Conservation (phyloP, 2,888 invertebrate genomes). For the Busseola fusca region DNA sequence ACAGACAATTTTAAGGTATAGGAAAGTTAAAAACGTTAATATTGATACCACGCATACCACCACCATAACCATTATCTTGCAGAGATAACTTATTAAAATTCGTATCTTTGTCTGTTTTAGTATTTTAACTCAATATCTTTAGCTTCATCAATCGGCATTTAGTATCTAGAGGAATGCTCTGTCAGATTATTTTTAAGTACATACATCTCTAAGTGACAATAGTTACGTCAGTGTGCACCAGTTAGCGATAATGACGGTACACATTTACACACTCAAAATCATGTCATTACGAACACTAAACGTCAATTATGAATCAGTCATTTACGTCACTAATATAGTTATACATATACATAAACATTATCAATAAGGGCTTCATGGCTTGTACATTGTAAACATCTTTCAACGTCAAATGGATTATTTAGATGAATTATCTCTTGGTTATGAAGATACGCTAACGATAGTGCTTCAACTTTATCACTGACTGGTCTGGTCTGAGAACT, state of each 20-base stretch:
- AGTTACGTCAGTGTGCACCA: neutral
- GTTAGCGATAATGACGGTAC: neutral
- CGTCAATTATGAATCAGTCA: conserved; percentile 8
- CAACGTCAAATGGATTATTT: conserved; percentile 6
- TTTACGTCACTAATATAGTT: conserved; percentile 5
- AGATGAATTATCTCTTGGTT: conserved; percentile 5
- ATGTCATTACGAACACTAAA: neutral
- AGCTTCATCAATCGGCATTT: neutral
- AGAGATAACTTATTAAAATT: neutral
- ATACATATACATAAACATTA: conserved; percentile 3
- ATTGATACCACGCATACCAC: too few relatives aligned
- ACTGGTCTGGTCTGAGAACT: neutral
- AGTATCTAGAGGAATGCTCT: neutral
- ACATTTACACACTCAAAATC: conserved; percentile 11
- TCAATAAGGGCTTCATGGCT: conserved; percentile 16
- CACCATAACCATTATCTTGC: neutral
- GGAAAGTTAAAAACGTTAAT: neutral
- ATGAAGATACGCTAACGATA: neutral
- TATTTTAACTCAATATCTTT: too few relatives aligned
- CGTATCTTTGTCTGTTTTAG: neutral
- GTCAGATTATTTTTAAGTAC: neutral
- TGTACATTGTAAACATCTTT: conserved; percentile 12
- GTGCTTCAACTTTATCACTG: neutral
- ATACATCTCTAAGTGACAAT: neutral
- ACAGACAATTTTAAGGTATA: neutral